A percentile compares a stretch with the other conserved stretches of the same genome.
Evolutionary conservation across 2,888 invertebrate species (phyloP).

Genomic region (Andrena bucephala): DNA sequence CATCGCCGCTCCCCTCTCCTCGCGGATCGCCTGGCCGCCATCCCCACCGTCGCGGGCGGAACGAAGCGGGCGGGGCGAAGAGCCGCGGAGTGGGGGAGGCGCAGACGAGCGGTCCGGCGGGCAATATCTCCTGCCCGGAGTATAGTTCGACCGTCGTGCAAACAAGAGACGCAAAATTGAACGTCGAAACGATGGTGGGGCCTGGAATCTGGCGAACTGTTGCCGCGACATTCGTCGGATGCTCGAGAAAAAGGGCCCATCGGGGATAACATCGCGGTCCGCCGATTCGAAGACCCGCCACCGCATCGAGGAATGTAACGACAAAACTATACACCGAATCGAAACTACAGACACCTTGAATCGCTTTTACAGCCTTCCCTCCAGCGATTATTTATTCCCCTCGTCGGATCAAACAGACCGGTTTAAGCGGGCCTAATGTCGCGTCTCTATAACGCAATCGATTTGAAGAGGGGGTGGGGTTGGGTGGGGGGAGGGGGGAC

Average conservation of each 20-base stretch:
- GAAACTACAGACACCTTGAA: constrained; percentile 6
- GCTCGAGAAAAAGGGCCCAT: no score
- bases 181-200: constrained; percentile 20
- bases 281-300: constrained; percentile 20
- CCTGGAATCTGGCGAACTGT: background rate
- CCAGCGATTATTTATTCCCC: background rate
- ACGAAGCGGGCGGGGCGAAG: background rate
- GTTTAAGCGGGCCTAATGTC: constrained; percentile 54
- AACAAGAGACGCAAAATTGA: constrained; percentile 20
- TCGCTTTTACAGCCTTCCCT: constrained; percentile 2
- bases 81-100: background rate
- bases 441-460: constrained; percentile 32
- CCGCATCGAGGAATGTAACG: constrained; percentile 17
- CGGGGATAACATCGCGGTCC: no score
- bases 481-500: background rate
- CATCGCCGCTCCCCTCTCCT: background rate
- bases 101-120: background rate
- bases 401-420: constrained; percentile 50
- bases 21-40: background rate
- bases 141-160: background rate
- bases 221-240: no score
- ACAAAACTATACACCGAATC: constrained; percentile 27
- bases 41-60: no score
- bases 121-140: background rate
- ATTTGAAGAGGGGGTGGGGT: background rate